phyloP scores from a whole-genome alignment of 2,888 invertebrate genomes.

The Baccha elongata region DNA sequence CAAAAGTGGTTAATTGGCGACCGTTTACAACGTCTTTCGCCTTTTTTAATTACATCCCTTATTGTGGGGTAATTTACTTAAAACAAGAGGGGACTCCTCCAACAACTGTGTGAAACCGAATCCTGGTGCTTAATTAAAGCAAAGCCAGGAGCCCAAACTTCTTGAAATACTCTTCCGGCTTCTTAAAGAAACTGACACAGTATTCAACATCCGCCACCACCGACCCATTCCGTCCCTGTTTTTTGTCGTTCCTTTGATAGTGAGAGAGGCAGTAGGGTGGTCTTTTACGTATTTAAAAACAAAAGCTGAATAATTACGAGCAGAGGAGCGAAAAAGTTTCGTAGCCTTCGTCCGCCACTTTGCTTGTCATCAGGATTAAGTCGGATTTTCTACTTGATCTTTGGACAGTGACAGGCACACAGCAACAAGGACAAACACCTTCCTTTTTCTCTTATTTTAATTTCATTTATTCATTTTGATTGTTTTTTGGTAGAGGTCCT shows the following conservation, averaged over 20 bases:
- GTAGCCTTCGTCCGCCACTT: slow-evolving; percentile 2
- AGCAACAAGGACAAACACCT: background rate
- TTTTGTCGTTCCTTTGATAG: slow-evolving; percentile 11
- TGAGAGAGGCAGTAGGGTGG: slow-evolving; percentile 40
- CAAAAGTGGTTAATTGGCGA: slow-evolving; percentile 71
- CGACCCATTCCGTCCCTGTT: slow-evolving; percentile 9
- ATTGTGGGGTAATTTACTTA: slow-evolving; percentile 67
- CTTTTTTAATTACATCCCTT: slow-evolving; percentile 68
- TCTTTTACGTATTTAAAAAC: slow-evolving; percentile 36
- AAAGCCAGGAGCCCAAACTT: slow-evolving; percentile 45
- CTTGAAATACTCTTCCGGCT: slow-evolving; percentile 48
- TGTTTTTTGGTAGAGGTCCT: slow-evolving; percentile 1
- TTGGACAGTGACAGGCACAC: slow-evolving; percentile 34
- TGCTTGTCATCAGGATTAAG: slow-evolving; percentile 66
- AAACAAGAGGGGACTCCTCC: slow-evolving; percentile 53
- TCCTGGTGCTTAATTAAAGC: slow-evolving; percentile 67
- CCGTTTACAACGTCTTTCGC: slow-evolving; percentile 59
- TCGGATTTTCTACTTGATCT: slow-evolving; percentile 65
- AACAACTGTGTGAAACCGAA: slow-evolving; percentile 66
- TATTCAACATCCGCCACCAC: background rate
- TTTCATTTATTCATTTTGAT: slow-evolving; percentile 20
- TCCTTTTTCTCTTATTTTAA: slow-evolving; percentile 42
- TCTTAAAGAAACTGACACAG: slow-evolving; percentile 38
- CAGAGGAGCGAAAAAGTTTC: slow-evolving; percentile 3
- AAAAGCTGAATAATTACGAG: slow-evolving; percentile 58